Conservation (phyloP, 1,140 invertebrate genomes). For the Semibalanus balanoides region DNA sequence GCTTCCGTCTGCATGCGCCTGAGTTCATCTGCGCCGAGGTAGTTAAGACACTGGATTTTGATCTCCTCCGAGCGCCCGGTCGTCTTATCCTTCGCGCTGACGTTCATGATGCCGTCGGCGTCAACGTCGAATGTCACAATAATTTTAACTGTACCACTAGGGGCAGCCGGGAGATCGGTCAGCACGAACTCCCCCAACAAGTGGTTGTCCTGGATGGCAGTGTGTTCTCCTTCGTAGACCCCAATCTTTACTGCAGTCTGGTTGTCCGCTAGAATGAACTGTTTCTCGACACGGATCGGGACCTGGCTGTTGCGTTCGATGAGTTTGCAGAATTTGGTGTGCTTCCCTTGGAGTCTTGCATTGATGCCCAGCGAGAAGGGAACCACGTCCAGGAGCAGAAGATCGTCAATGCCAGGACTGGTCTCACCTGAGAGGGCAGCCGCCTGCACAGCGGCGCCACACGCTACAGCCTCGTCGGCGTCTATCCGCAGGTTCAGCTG, state of each 20-base stretch:
- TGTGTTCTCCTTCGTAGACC: conserved; percentile 79
- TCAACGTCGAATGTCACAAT: conserved; percentile 71
- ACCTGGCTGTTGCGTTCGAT: conserved; percentile 29
- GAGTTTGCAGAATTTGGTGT: conserved; percentile 26
- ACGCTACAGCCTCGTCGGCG: conserved; percentile 34
- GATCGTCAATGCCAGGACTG: conserved; percentile 69
- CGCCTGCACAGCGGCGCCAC: conserved; percentile 30
- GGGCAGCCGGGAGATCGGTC: conserved; percentile 85
- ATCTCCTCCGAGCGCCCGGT: conserved; percentile 29
- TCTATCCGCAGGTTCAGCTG: conserved; percentile 43
- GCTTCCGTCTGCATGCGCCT: too few species aligned
- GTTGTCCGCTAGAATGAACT: conserved; percentile 31
- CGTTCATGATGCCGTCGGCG: conserved; percentile 64
- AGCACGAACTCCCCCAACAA: conserved; percentile 86
- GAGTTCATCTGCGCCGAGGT: too few species aligned
- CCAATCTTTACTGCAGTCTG: conserved; percentile 32
- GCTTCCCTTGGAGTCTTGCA: too few species aligned
- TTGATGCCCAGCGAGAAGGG: conserved; percentile 26
- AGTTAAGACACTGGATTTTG: conserved; percentile 25
- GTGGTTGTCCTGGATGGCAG: conserved; percentile 87
- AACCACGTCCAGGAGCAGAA: conserved; percentile 41
- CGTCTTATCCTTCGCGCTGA: conserved; percentile 33
- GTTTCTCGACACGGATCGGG: conserved; percentile 26
- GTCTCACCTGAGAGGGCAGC: conserved; percentile 46
- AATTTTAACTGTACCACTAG: conserved; percentile 84